These are phyloP conservation scores for Ips nitidus DNA, from an alignment of 1,140 invertebrate genomes.

Conservation along the genomic window DNA sequence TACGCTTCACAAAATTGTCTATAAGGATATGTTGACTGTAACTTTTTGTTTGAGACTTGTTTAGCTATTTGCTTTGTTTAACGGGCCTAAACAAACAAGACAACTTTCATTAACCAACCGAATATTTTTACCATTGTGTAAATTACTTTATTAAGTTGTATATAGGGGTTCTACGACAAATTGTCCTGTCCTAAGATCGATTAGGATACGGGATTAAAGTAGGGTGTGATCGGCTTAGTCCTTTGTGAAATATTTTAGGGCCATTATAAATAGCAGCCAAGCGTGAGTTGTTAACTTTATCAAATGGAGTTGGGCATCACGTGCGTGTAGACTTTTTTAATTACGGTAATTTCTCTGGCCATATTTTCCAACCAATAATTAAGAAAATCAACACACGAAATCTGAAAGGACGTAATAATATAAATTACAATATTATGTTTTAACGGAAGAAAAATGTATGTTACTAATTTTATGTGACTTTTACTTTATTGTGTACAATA, in stretches of 20 bases:
- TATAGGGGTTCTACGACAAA: neutral
- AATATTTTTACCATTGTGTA: too few species aligned
- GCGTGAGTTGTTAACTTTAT: constrained; percentile 29
- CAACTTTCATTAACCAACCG: neutral
- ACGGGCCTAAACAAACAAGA: too few species aligned
- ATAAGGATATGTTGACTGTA: constrained; percentile 4
- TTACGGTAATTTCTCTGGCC: constrained; percentile 25
- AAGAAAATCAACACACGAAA: constrained; percentile 29
- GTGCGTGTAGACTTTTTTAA: constrained; percentile 28
- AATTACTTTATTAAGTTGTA: too few species aligned
- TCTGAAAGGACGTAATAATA: constrained; percentile 9
- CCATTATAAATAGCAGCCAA: constrained; percentile 19
- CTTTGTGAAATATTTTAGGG: constrained; percentile 20
- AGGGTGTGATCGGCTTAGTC: constrained; percentile 15
- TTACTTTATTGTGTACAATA: constrained; percentile 2
- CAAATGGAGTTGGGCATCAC: constrained; percentile 19
- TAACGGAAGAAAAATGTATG: constrained; percentile 12
- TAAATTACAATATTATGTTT: constrained; percentile 24
- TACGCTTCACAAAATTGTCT: constrained; percentile 8
- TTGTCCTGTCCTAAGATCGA: neutral
- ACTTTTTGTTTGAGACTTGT: constrained; percentile 6
- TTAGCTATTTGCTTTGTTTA: too few species aligned
- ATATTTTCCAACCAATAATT: constrained; percentile 25
- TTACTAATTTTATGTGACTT: constrained; percentile 11
- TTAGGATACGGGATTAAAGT: constrained; percentile 10